Evolutionary conservation across 2,888 invertebrate species (phyloP).

Genomic region (Trilocha varians): DNA sequence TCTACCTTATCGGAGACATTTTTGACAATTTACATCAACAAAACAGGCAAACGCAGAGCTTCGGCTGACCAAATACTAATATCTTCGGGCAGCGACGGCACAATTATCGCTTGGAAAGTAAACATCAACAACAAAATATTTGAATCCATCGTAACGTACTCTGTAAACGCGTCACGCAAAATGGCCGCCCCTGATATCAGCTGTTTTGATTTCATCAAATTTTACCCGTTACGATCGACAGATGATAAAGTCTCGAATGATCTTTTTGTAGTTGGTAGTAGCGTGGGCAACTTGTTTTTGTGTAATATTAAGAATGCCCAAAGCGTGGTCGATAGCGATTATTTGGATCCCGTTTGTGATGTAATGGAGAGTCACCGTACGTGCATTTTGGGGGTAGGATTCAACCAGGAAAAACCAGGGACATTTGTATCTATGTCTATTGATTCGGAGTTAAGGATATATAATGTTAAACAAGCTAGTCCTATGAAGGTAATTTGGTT

Average conservation of each 20-base stretch:
- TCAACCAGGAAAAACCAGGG: slow-evolving; percentile 40
- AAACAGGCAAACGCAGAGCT: slow-evolving; percentile 41
- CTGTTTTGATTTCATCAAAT: slow-evolving; percentile 53
- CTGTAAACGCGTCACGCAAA: slow-evolving; percentile 37
- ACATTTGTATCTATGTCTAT: slow-evolving; percentile 49
- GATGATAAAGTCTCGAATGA: slow-evolving; percentile 39
- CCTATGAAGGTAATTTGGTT: slow-evolving; percentile 43
- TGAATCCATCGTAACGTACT: slow-evolving; percentile 38
- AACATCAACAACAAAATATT: slow-evolving; percentile 40
- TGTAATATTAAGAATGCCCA: slow-evolving; percentile 34
- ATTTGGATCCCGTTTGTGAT: slow-evolving; percentile 44
- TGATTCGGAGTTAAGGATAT: slow-evolving; percentile 51
- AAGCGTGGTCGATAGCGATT: slow-evolving; percentile 16
- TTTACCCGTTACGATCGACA: slow-evolving; percentile 33
- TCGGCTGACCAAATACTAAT: slow-evolving; percentile 46
- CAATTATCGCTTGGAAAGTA: slow-evolving; percentile 51
- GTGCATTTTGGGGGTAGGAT: slow-evolving; percentile 43
- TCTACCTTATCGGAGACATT: slow-evolving; percentile 34
- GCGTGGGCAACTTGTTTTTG: slow-evolving; percentile 36
- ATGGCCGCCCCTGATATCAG: slow-evolving; percentile 34
- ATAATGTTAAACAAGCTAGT: slow-evolving; percentile 38
- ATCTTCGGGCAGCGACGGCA: slow-evolving; percentile 39
- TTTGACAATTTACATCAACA: slow-evolving; percentile 40
- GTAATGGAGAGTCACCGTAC: slow-evolving; percentile 38
- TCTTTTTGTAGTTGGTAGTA: slow-evolving; percentile 49